A percentile compares a stretch with the other conserved stretches of the same genome.
These are phyloP conservation scores for Verasper variegatus DNA, from an alignment of 2,113 vertebrate genomes.

Conservation along the genomic window DNA sequence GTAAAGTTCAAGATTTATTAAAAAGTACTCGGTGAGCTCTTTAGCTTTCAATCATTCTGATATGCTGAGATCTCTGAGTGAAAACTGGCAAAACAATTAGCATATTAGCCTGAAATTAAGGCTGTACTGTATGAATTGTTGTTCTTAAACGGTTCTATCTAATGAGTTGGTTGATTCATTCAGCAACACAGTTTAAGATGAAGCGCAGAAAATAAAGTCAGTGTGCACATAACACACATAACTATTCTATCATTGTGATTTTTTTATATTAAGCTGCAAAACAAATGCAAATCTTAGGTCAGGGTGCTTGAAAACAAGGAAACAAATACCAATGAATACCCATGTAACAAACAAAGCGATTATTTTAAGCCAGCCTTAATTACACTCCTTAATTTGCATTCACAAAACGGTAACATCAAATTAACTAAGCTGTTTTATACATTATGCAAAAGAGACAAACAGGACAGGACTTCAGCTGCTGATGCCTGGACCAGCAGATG, in stretches of 20 bases:
- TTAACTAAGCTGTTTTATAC: slow-evolving; percentile 59
- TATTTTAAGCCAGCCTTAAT: neutral
- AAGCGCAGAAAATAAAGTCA: neutral
- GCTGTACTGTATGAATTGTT: too few species aligned
- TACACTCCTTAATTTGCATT: slow-evolving; percentile 40
- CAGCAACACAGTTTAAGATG: neutral
- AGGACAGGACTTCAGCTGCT: slow-evolving; percentile 57
- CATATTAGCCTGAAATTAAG: too few species aligned
- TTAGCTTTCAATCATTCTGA: neutral
- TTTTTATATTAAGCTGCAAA: slow-evolving; percentile 3
- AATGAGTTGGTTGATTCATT: neutral
- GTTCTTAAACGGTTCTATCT: too few species aligned
- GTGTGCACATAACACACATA: neutral
- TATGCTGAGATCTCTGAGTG: neutral
- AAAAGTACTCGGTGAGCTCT: neutral
- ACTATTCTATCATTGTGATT: neutral
- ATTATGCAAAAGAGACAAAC: slow-evolving; percentile 64
- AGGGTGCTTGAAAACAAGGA: neutral
- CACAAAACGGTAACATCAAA: slow-evolving; percentile 31
- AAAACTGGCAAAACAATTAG: neutral
- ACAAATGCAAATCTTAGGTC: neutral
- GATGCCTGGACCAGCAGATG: slow-evolving; percentile 73
- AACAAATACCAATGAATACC: neutral
- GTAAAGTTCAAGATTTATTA: neutral
- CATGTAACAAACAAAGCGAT: slow-evolving; percentile 13